phyloP scores from a whole-genome alignment of 1,140 invertebrate species.

The Ceratitis capitata region DNA sequence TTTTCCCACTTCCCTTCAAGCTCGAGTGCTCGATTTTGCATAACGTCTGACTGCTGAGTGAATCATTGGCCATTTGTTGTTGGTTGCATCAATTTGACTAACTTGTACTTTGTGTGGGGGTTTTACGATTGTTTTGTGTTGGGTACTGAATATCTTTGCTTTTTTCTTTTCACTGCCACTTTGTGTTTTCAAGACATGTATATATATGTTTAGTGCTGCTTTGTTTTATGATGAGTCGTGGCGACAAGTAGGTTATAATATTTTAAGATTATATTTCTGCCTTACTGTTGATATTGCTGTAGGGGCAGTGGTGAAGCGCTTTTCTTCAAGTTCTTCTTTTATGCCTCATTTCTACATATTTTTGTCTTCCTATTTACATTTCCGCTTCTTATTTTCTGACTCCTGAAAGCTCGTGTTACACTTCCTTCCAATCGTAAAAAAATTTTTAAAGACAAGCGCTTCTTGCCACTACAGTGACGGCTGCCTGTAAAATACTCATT shows the following conservation, averaged over 20 bases:
- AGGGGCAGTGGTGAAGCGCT: background rate
- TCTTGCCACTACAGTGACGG: background rate
- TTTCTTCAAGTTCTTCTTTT: background rate
- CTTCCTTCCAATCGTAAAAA: no score
- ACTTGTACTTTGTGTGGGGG: background rate
- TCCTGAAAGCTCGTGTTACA: no score
- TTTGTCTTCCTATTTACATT: background rate
- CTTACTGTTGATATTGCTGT: background rate
- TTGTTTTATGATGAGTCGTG: conserved; percentile 5
- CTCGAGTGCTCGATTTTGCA: background rate
- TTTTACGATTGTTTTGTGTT: conserved; percentile 1
- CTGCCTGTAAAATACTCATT: background rate
- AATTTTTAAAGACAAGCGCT: background rate
- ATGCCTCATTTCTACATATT: background rate
- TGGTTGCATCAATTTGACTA: background rate
- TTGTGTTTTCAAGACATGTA: background rate
- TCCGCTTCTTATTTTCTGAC: background rate
- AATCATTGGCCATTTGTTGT: conserved; percentile 3
- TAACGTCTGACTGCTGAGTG: background rate
- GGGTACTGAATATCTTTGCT: no score
- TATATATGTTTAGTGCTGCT: background rate
- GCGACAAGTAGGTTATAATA: conserved; percentile 12
- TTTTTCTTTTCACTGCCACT: background rate
- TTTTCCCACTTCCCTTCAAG: background rate
- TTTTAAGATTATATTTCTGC: background rate